Conservation (phyloP, 2,888 invertebrate genomes). For the Cerastoderma edule region DNA sequence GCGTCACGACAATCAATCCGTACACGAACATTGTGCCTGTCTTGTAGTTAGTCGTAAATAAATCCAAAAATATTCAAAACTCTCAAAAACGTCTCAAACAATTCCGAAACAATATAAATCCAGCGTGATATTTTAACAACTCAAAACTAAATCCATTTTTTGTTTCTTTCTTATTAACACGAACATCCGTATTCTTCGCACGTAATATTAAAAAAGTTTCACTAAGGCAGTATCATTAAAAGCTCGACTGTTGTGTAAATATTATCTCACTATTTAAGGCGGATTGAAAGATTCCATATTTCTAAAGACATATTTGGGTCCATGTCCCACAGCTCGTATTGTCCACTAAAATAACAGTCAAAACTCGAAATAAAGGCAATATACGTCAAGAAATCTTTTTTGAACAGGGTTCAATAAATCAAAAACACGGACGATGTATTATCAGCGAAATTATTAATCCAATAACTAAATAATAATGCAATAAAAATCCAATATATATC, state of each 20-base stretch:
- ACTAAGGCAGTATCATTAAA: no score
- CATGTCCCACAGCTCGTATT: not conserved
- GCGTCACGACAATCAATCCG: not conserved
- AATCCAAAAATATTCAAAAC: slow-evolving; percentile 7
- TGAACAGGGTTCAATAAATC: no score
- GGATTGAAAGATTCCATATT: slow-evolving; percentile 21
- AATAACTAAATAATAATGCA: slow-evolving; percentile 12
- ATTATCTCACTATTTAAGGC: slow-evolving; percentile 9
- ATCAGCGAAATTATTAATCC: slow-evolving; percentile 20
- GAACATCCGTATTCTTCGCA: no score
- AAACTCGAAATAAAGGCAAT: slow-evolving; percentile 9
- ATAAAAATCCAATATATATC: slow-evolving; percentile 23
- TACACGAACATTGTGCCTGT: not conserved
- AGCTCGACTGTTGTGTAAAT: no score
- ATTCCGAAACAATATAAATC: no score
- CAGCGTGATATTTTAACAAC: no score
- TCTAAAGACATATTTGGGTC: not conserved
- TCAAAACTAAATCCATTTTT: no score
- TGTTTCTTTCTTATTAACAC: no score
- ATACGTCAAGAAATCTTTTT: not conserved
- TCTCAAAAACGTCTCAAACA: no score
- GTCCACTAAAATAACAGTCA: slow-evolving; percentile 10
- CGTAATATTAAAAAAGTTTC: no score
- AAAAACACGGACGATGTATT: no score
- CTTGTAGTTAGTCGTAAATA: not conserved